Percentiles rank a stretch among this genome's conserved stretches.
phyloP scores from a whole-genome alignment of 2,888 invertebrate species.

The Conomelus anceps region DNA sequence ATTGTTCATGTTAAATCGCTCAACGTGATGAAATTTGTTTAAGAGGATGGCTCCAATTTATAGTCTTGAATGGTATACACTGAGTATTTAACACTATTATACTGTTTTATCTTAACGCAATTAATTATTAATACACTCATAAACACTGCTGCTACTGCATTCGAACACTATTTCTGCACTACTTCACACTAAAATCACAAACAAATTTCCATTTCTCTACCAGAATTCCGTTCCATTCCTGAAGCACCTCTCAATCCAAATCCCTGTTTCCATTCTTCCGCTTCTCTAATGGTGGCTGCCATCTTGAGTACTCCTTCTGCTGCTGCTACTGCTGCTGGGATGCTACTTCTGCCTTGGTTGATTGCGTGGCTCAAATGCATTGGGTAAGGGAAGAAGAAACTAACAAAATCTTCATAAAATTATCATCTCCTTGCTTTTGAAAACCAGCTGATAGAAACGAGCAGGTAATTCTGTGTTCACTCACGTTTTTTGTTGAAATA shows the following conservation, averaged over 20 bases:
- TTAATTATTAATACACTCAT: background rate
- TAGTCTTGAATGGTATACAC: background rate
- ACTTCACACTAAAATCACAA: background rate
- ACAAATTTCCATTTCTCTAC: background rate
- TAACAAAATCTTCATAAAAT: background rate
- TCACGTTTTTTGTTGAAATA: background rate
- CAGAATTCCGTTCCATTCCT: background rate
- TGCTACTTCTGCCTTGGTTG: background rate
- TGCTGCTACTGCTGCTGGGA: background rate
- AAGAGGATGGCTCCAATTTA: background rate
- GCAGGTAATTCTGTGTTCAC: background rate
- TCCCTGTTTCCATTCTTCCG: background rate
- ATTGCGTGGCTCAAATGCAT: background rate
- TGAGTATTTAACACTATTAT: background rate
- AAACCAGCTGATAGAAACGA: background rate
- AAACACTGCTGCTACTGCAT: background rate
- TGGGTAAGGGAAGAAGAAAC: background rate
- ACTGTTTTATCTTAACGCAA: background rate
- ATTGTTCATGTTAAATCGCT: too few relatives aligned
- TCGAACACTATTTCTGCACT: background rate
- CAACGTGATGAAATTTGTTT: too few relatives aligned
- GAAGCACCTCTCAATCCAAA: too few relatives aligned
- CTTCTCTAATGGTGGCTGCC: background rate
- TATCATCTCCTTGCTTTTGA: background rate
- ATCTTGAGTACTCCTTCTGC: background rate